These are phyloP conservation scores for Pantherophis guttatus DNA, from an alignment of 2,113 vertebrate genomes.

Conservation along the genomic window DNA sequence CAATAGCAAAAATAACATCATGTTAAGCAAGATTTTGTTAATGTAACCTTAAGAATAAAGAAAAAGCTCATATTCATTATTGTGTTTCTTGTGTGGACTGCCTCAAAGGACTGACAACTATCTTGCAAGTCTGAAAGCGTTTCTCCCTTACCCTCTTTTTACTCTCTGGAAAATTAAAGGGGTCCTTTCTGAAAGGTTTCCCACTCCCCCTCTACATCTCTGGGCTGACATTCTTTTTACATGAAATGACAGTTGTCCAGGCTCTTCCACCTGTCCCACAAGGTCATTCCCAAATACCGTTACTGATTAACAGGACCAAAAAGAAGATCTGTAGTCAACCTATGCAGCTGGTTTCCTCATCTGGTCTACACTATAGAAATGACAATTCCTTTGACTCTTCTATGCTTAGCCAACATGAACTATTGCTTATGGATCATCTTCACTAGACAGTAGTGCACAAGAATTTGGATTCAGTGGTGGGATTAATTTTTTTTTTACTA, in stretches of 20 bases:
- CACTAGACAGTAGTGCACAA: neutral
- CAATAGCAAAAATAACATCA: conserved; percentile 79
- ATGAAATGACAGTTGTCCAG: neutral
- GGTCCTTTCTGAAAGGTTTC: neutral
- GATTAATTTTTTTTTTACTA: too few species aligned
- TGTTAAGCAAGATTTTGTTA: conserved; percentile 60
- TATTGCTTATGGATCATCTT: neutral
- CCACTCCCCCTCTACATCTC: neutral
- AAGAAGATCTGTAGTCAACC: neutral
- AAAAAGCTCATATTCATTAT: neutral
- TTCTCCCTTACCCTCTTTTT: neutral
- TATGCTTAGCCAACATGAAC: neutral
- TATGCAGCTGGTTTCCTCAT: neutral
- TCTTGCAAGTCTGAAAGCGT: neutral
- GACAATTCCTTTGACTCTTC: neutral
- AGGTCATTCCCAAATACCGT: neutral
- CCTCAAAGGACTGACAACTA: neutral
- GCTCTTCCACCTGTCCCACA: neutral
- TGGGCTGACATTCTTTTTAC: neutral
- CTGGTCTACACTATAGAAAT: neutral
- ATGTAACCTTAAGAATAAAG: neutral
- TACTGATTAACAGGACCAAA: neutral
- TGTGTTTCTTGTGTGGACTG: neutral
- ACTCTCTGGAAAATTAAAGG: neutral
- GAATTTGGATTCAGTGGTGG: neutral